These are phyloP conservation scores for Diorhabda sublineata DNA, from an alignment of 1,140 invertebrate species.

Conservation along the genomic window DNA sequence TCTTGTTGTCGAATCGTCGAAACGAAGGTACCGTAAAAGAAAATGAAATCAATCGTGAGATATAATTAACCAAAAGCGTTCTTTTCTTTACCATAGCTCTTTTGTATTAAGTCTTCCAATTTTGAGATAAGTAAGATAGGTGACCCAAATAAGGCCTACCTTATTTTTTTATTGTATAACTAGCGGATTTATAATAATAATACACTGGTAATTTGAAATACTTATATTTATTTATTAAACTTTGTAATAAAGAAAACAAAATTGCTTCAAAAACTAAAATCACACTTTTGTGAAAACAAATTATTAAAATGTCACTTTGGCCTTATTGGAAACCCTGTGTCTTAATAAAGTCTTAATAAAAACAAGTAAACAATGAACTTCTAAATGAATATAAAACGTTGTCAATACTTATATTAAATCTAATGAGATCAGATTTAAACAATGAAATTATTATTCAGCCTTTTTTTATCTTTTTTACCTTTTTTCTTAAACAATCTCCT, in stretches of 20 bases:
- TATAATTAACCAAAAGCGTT: too few relatives aligned
- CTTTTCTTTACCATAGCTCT: not conserved
- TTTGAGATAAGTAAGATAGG: not conserved
- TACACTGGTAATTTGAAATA: not conserved
- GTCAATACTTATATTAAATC: too few relatives aligned
- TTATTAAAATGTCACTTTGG: not conserved
- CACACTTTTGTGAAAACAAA: not conserved
- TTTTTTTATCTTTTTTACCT: too few relatives aligned
- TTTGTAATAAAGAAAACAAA: slow-evolving; percentile 1
- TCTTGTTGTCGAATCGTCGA: not conserved
- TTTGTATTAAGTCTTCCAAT: not conserved
- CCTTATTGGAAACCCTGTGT: not conserved
- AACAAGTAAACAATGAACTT: too few relatives aligned
- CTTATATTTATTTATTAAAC: not conserved
- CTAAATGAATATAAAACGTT: too few relatives aligned
- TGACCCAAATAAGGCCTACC: not conserved
- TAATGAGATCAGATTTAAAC: too few relatives aligned
- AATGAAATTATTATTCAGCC: too few relatives aligned
- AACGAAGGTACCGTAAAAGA: too few relatives aligned
- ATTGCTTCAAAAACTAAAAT: not conserved
- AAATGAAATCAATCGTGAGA: too few relatives aligned
- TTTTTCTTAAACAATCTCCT: too few relatives aligned
- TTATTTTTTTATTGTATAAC: not conserved
- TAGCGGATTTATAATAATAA: slow-evolving; percentile 3
- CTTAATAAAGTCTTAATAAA: too few relatives aligned